A percentile compares a stretch with the other conserved stretches of the same genome.
Evolutionary conservation across 2,888 invertebrate genomes (phyloP).

Genomic region (Hyppa rectilinea): DNA sequence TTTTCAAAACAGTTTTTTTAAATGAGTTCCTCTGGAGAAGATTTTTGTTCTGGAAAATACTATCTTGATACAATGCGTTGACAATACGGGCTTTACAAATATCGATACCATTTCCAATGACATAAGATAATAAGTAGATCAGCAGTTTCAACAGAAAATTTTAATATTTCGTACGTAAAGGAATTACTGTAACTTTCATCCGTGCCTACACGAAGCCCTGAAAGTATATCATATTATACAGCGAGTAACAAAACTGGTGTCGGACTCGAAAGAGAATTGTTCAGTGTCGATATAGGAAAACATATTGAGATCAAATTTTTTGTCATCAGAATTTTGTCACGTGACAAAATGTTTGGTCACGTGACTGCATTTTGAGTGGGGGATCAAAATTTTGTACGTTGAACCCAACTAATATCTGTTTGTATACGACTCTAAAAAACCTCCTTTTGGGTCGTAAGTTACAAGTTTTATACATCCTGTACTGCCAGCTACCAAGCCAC

Average conservation of each 20-base stretch:
- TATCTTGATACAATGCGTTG: not conserved
- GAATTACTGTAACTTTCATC: not conserved
- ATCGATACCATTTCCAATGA: not conserved
- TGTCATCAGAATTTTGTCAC: no score
- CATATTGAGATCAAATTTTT: no score
- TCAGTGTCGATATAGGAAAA: no score
- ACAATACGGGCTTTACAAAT: not conserved
- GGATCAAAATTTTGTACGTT: no score
- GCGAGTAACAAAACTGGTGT: no score
- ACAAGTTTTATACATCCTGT: no score
- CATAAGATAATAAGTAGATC: not conserved
- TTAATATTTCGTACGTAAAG: not conserved
- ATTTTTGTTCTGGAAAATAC: not conserved
- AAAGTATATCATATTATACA: slow-evolving; percentile 2
- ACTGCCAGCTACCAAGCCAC: slow-evolving; percentile 24
- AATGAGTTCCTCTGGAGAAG: not conserved
- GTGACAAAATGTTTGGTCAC: no score
- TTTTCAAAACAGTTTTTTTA: slow-evolving; percentile 17
- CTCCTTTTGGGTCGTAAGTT: no score
- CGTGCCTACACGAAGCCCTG: slow-evolving; percentile 10
- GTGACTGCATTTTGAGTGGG: no score
- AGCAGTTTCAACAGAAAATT: not conserved
- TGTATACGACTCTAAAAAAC: no score
- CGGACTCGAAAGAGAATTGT: no score
- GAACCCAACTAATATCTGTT: no score